Conservation (phyloP, 37 sponge, comb jelly and placozoan species). For the Amphimedon queenslandica region DNA sequence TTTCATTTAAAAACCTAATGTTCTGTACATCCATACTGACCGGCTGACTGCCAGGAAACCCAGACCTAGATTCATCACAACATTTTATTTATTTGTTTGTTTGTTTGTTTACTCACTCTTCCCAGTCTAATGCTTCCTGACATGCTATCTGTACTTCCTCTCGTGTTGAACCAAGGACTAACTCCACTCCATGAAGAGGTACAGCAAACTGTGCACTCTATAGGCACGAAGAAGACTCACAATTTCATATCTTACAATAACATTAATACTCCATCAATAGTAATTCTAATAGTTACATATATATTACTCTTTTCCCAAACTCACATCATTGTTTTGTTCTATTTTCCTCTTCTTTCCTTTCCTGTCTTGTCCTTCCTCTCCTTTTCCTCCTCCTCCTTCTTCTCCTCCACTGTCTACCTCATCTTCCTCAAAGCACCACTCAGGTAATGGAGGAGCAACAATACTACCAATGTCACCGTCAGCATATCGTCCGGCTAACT, state of each 20-base stretch:
- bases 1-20: conserved; percentile 47
- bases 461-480: conserved; percentile 39
- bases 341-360: conserved; percentile 7
- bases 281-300: not conserved
- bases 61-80: conserved; percentile 21
- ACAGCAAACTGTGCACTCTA: conserved; percentile 62
- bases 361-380: conserved; percentile 10
- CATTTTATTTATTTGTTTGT: not conserved
- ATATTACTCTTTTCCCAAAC: too few species aligned
- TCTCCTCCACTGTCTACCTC: conserved; percentile 11
- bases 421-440: conserved; percentile 65
- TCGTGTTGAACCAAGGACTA: conserved; percentile 38
- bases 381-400: conserved; percentile 15
- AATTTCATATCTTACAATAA: not conserved
- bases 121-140: conserved; percentile 65
- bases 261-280: too few species aligned
- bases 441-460: conserved; percentile 54
- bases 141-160: conserved; percentile 61
- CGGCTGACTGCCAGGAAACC: conserved; percentile 95
- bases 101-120: conserved; percentile 37
- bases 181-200: conserved; percentile 18
- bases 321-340: conserved; percentile 39
- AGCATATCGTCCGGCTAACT: conserved; percentile 50
- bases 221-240: not conserved
- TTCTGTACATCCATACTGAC: conserved; percentile 90